These are phyloP conservation scores for Lineus longissimus DNA, from an alignment of 1,140 invertebrate species.

Conservation along the genomic window DNA sequence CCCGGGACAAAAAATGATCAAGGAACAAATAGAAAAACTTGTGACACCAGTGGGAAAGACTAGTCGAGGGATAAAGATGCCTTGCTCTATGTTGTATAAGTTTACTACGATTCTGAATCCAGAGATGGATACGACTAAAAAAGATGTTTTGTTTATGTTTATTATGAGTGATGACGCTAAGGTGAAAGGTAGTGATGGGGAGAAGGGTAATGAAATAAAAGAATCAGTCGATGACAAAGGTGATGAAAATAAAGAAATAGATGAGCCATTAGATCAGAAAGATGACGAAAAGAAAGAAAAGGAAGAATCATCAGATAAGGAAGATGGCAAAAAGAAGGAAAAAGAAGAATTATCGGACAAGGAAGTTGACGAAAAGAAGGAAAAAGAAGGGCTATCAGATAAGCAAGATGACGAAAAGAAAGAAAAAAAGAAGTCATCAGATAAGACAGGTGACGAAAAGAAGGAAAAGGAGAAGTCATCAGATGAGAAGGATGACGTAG, in stretches of 20 bases:
- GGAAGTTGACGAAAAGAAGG: constrained; percentile 7
- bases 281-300: background rate
- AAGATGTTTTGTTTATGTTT: too few relatives aligned
- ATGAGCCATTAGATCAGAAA: background rate
- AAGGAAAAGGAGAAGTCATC: too few relatives aligned
- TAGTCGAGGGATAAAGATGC: too few relatives aligned
- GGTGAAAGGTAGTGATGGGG: background rate
- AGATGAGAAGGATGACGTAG: too few relatives aligned
- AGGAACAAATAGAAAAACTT: too few relatives aligned
- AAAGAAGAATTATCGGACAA: background rate
- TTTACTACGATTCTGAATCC: too few relatives aligned
- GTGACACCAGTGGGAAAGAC: too few relatives aligned
- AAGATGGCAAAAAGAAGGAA: background rate
- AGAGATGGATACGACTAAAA: too few relatives aligned
- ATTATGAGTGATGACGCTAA: constrained; percentile 7
- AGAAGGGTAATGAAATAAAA: constrained; percentile 3
- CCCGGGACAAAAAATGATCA: too few relatives aligned
- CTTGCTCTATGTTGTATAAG: too few relatives aligned
- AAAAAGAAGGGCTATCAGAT: background rate
- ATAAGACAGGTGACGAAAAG: background rate
- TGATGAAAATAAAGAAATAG: background rate
- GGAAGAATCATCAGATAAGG: background rate
- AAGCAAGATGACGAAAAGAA: background rate
- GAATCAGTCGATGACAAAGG: background rate
- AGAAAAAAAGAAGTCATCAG: background rate